A percentile compares a stretch with the other conserved stretches of the same genome.
These are phyloP conservation scores for Plotosus lineatus DNA, from an alignment of 2,113 vertebrate genomes.

Conservation along the genomic window DNA sequence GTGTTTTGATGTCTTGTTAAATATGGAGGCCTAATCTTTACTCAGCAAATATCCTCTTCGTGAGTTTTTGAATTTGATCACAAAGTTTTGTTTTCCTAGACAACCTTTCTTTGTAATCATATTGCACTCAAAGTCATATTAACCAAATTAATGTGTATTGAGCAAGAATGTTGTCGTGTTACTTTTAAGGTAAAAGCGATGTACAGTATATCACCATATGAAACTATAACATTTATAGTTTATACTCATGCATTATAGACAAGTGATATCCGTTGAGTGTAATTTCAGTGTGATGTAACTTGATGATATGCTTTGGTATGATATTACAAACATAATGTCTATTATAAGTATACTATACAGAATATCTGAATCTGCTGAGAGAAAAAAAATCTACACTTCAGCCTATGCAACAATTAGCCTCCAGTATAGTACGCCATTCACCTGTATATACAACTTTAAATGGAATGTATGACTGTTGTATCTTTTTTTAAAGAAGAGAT, in stretches of 20 bases:
- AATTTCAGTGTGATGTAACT: conserved; percentile 43
- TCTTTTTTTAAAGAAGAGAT: conserved; percentile 32
- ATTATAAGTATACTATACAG: conserved; percentile 36
- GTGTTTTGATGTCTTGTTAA: conserved; percentile 21
- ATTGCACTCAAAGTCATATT: conserved; percentile 41
- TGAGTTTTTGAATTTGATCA: conserved; percentile 19
- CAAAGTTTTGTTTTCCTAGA: conserved; percentile 14
- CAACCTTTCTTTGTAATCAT: conserved; percentile 23
- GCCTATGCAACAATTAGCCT: conserved; percentile 57
- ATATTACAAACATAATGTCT: conserved; percentile 22
- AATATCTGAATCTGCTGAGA: conserved; percentile 25
- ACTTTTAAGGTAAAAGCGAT: conserved; percentile 17
- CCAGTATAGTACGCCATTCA: conserved; percentile 44
- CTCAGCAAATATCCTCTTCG: conserved; percentile 41
- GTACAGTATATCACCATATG: conserved; percentile 34
- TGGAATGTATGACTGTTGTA: conserved; percentile 55
- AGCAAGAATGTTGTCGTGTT: conserved; percentile 42
- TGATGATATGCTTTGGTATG: conserved; percentile 38
- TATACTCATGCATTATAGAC: conserved; percentile 28
- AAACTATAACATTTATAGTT: conserved; percentile 22
- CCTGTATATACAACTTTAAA: conserved; percentile 43
- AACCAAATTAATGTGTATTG: conserved; percentile 39
- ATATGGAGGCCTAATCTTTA: conserved; percentile 11
- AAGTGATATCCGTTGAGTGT: conserved; percentile 38
- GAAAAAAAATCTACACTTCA: conserved; percentile 41